phyloP scores from a whole-genome alignment of 1,140 invertebrate species.

The Nebria ingens region DNA sequence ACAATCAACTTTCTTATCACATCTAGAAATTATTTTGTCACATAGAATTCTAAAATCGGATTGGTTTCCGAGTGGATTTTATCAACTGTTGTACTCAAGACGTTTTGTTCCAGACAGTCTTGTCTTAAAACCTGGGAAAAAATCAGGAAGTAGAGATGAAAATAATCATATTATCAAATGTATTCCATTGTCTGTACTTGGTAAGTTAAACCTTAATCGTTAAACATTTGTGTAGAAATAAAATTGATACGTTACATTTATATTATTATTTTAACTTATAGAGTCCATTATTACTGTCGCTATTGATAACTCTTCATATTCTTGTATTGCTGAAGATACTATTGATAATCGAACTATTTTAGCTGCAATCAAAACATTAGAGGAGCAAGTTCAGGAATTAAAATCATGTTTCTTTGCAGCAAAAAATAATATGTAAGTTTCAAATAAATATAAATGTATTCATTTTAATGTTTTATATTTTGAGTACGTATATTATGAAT shows the following conservation, averaged over 20 bases:
- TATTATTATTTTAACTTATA: background rate
- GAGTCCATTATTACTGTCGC: background rate
- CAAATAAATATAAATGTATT: no score
- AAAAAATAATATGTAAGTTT: no score
- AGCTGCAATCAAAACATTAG: background rate
- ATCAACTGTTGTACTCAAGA: background rate
- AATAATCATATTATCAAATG: background rate
- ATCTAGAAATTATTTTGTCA: conserved; percentile 18
- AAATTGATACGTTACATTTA: background rate
- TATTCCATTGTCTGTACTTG: background rate
- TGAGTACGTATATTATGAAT: no score
- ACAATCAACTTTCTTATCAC: conserved; percentile 22
- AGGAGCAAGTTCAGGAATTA: background rate
- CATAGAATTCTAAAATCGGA: background rate
- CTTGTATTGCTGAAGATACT: background rate
- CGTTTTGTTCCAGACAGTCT: background rate
- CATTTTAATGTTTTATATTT: no score
- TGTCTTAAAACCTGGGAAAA: background rate
- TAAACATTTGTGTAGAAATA: background rate
- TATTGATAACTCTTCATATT: background rate
- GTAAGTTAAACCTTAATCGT: background rate
- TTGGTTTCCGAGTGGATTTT: background rate
- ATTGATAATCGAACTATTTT: background rate
- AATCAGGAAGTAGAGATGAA: background rate
- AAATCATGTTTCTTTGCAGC: background rate